A percentile compares a stretch with the other conserved stretches of the same genome.
phyloP scores from a whole-genome alignment of 2,888 invertebrate species.

The Cetonia aurata region DNA sequence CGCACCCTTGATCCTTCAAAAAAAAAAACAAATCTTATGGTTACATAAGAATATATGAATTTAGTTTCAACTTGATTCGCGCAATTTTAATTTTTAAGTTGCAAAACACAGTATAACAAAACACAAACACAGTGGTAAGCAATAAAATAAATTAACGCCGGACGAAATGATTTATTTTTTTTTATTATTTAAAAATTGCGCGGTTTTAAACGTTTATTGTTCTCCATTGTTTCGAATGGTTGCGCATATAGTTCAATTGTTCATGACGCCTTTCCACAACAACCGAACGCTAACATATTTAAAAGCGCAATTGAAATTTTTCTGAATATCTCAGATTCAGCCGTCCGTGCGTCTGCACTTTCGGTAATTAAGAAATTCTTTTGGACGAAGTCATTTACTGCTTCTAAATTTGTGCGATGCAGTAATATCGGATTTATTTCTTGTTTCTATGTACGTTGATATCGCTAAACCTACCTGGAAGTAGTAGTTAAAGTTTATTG shows the following conservation, averaged over 20 bases:
- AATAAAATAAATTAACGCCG: neutral
- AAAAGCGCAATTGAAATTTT: conserved; percentile 28
- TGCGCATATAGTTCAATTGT: conserved; percentile 25
- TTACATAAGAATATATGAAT: no score
- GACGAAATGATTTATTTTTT: neutral
- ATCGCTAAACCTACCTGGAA: no score
- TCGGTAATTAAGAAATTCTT: conserved; percentile 9
- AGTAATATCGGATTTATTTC: neutral
- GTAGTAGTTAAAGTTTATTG: no score
- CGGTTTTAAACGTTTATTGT: conserved; percentile 13
- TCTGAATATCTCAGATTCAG: conserved; percentile 15
- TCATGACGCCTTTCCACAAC: conserved; percentile 14
- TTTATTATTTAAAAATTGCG: conserved; percentile 21
- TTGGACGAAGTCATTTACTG: conserved; percentile 2
- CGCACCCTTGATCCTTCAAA: no score
- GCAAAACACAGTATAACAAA: neutral
- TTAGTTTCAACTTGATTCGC: no score
- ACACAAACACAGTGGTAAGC: neutral
- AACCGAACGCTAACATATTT: conserved; percentile 26
- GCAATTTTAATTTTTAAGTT: no score
- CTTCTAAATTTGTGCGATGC: neutral
- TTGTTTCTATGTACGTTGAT: no score
- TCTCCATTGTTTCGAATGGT: conserved; percentile 19
- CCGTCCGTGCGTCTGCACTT: neutral
- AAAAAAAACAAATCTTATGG: no score